Evolutionary conservation across 2,113 vertebrate genomes (phyloP), one percentile per base, ranked within the genome.

Genomic region (Panurus biarmicus): DNA sequence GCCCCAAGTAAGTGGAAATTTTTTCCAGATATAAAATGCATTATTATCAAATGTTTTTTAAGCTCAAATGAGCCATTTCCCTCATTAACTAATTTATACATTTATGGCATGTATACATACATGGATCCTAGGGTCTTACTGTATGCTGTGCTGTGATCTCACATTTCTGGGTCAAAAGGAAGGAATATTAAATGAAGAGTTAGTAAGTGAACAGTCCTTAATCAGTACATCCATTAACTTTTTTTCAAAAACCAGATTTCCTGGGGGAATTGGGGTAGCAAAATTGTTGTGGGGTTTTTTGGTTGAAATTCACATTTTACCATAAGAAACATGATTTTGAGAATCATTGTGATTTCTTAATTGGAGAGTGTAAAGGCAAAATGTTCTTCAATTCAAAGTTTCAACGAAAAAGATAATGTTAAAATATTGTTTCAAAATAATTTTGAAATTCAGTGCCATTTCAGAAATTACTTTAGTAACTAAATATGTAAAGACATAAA

Each of bases 191-290:
- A 54, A 58, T 50, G 8, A 89, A 83, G 12, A 82, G 36, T 67
- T 54, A 75, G 1, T 35, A 69, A 80, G 25, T 36, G 13, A n/a
- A 40, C 2, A 78, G 31, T 48, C 18, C 14, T 44, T 53, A 53
- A 48, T 62, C 36, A 53, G 5, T 44, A 40, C 5, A 20, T 14
- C n/a, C 8, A 21, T 67, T 79, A 47, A 9, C 4, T 45, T 71
- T 58, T 5, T 66, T 78, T 57, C 5, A 62, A 21, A 62, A 71
- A 48, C 1, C 3, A 61, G 9, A 45, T 53, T 62, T 57, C 14
- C 7, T 31, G 3, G 4, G 5, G 5, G 6, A 48, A 7, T 8
- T 5, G 2, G 0, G 9, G 1, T 74, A 21, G 14, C 1, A 61
- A 85, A 78, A 61, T 6, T 23, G 3, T 7, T 17, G 11, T 2